Evolutionary conservation across 2,888 invertebrate genomes (phyloP).

Genomic region (Pogonocherus hispidulus): DNA sequence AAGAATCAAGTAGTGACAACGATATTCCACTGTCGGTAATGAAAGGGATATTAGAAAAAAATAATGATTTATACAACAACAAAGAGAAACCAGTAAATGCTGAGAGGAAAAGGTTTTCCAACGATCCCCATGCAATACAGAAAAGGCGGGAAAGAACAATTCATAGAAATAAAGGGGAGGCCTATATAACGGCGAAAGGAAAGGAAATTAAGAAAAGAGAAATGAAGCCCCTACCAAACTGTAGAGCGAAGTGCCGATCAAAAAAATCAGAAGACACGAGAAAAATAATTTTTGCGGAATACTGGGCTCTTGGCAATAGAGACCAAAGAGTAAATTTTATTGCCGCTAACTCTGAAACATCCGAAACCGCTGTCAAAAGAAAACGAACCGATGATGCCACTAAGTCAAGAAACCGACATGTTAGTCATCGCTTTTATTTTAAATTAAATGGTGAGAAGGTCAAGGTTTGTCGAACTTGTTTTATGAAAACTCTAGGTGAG

Average conservation of each 20-base stretch:
- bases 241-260: conserved; percentile 32
- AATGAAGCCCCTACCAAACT: conserved; percentile 20
- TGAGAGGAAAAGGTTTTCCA: neutral
- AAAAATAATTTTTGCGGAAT: conserved; percentile 30
- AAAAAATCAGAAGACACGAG: conserved; percentile 5
- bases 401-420: conserved; percentile 4
- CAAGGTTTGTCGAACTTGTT: conserved; percentile 46
- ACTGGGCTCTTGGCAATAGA: conserved; percentile 30
- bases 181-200: conserved; percentile 18
- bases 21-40: conserved; percentile 4
- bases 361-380: conserved; percentile 32
- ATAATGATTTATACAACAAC: neutral
- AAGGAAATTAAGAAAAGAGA: conserved; percentile 23
- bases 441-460: conserved; percentile 41
- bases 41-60: neutral
- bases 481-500: conserved; percentile 36
- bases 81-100: neutral
- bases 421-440: neutral
- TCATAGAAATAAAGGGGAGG: neutral
- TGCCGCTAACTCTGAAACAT: conserved; percentile 12
- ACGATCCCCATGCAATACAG: neutral
- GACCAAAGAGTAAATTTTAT: conserved; percentile 35
- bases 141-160: neutral
- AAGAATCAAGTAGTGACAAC: neutral
- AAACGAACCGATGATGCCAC: conserved; percentile 5